Conservation (phyloP, 2,113 vertebrate genomes). For the Nerophis ophidion region DNA sequence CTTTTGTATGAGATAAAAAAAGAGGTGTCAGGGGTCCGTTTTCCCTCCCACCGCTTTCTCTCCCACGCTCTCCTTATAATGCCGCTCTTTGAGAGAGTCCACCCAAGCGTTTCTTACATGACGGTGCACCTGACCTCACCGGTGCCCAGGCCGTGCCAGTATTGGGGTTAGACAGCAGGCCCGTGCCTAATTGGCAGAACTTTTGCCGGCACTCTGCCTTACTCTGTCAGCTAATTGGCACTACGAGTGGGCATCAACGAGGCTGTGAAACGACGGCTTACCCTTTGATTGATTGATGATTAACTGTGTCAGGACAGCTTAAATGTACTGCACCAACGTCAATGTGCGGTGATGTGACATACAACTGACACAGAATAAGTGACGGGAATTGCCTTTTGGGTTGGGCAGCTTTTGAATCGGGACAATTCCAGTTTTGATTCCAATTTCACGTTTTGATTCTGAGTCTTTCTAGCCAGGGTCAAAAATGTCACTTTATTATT, state of each 20-base stretch:
- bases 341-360: constrained; percentile 6
- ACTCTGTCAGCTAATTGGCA: constrained; percentile 65
- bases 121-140: constrained; percentile 23
- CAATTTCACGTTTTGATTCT: too few species aligned
- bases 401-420: too few species aligned
- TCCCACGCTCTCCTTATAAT: constrained; percentile 2
- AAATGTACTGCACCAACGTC: constrained; percentile 39
- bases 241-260: constrained; percentile 22
- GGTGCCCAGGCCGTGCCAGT: constrained; percentile 41
- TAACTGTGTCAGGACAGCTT: constrained; percentile 55
- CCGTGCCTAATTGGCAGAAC: constrained; percentile 58
- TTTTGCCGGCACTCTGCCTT: constrained; percentile 42
- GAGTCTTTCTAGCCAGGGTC: too few species aligned
- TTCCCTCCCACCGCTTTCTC: constrained; percentile 1
- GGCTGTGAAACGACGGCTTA: constrained; percentile 19
- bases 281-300: constrained; percentile 62
- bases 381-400: too few species aligned
- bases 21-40: constrained; percentile 24
- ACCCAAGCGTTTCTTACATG: constrained; percentile 39
- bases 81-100: constrained; percentile 20
- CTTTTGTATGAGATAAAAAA: constrained; percentile 48
- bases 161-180: constrained; percentile 43
- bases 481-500: too few species aligned
- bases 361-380: too few species aligned
- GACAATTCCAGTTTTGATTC: too few species aligned